Evolutionary conservation across 2,888 invertebrate species (phyloP), one percentile per base, ranked within the genome.

Genomic region (Ischnura elegans): DNA sequence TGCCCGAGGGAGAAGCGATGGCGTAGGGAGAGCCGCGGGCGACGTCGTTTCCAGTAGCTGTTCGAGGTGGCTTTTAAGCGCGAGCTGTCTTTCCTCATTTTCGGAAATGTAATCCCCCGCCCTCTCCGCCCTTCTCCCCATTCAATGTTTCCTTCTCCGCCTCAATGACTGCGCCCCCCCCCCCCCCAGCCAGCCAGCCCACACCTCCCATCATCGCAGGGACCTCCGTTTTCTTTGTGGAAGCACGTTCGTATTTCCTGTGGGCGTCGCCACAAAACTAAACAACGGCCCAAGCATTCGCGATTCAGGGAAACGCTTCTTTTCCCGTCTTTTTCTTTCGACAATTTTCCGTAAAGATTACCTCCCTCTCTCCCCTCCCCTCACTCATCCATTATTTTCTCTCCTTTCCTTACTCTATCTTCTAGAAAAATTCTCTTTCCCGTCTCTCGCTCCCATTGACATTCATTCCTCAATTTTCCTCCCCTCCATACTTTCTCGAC

Each of bases 251-350:
- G 51, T 45, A 66, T 90, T 90, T 90, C 66, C 90, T 61, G 90
- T 90, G 90, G 90, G 90, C 90, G 90, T 90, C 6, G 61, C 90
- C 90, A 13, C 55, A 43, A 42, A 90, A 87, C 43, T 43, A 90
- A 90, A 61, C 42, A n/a, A 43, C 61, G 25, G 66, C n/a, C 43
- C 43, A 90, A 21, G 43, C 55, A 42, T 46, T 55, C 43, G 51
- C 87, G 29, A 51, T 87, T 51, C 87, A 61, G 42, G 51, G 51
- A 87, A 51, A 87, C 36, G 16, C 36, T 90, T 66, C 13, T 4
- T 19, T 1, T 51, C 51, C 13, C n/a, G 4, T 86, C 45, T 42
- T 43, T 90, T 43, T 51, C 66, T 90, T 90, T n/a, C 45, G 43
- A 61, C 43, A 43, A 55, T 61, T 36, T 90, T 61, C 61, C 90